These are phyloP conservation scores for Drosophila borborema DNA, from an alignment of 2,888 invertebrate genomes.

Conservation along the genomic window DNA sequence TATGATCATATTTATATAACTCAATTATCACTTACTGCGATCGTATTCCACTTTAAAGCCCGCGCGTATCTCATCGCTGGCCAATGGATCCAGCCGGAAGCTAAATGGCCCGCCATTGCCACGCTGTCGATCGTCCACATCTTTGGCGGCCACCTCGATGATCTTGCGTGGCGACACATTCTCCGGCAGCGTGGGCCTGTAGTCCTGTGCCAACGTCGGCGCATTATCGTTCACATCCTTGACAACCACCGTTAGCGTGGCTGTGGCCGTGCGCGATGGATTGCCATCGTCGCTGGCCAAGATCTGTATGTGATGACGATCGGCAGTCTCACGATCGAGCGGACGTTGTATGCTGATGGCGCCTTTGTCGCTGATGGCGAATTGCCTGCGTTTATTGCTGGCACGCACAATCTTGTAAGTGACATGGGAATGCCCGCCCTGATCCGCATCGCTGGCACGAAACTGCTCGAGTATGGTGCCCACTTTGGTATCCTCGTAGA, in stretches of 20 bases:
- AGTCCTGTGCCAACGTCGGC: constrained; percentile 95
- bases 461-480: constrained; percentile 96
- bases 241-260: constrained; percentile 95
- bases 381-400: constrained; percentile 96
- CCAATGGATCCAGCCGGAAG: constrained; percentile 95
- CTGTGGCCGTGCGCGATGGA: constrained; percentile 96
- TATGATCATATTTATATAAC: too few relatives aligned
- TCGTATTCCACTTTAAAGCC: constrained; percentile 98
- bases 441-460: constrained; percentile 97
- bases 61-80: constrained; percentile 95
- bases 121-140: constrained; percentile 95
- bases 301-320: constrained; percentile 96
- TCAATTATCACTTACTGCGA: constrained; percentile 89
- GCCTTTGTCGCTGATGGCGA: constrained; percentile 96
- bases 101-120: constrained; percentile 98
- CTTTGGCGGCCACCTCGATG: constrained; percentile 95
- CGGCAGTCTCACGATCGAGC: constrained; percentile 96
- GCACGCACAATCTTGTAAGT: constrained; percentile 95
- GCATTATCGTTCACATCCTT: constrained; percentile 98
- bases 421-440: constrained; percentile 95
- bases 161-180: constrained; percentile 95
- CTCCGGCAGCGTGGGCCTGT: constrained; percentile 95
- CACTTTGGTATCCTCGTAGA: constrained; percentile 95
- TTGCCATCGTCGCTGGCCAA: constrained; percentile 96
- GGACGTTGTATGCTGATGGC: constrained; percentile 96